phyloP scores from a whole-genome alignment of 2,113 vertebrate genomes.

The Antechinus flavipes region DNA sequence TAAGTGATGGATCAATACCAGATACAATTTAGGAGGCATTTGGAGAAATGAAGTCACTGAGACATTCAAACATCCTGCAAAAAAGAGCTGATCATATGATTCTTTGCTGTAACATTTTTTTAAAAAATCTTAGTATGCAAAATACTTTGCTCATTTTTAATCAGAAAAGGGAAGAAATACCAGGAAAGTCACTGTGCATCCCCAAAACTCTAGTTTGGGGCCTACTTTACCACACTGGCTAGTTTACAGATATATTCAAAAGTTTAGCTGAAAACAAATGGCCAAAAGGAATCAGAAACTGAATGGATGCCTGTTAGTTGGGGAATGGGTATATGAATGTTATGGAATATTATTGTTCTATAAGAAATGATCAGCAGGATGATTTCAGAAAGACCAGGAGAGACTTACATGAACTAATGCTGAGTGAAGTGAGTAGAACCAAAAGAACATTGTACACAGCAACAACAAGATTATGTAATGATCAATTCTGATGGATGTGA shows the following conservation, averaged over 20 bases:
- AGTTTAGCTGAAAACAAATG: not conserved
- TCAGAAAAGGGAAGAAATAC: no score
- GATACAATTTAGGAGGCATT: not conserved
- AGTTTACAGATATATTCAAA: not conserved
- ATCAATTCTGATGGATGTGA: no score
- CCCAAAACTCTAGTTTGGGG: constrained; percentile 8
- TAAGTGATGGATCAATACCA: not conserved
- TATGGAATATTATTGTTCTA: no score
- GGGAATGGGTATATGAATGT: no score
- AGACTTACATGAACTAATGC: no score
- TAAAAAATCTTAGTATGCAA: not conserved
- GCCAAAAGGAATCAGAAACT: not conserved
- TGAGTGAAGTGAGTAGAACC: no score
- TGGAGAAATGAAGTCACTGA: not conserved
- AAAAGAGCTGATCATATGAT: not conserved
- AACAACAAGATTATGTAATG: no score
- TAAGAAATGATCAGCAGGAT: no score
- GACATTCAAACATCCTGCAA: not conserved
- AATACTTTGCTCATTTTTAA: not conserved
- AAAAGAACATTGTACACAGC: no score
- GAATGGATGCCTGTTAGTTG: no score
- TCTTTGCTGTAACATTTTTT: not conserved
- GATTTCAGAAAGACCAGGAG: no score
- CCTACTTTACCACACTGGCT: not conserved
- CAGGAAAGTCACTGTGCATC: not conserved